These are phyloP conservation scores for Hycleus phaleratus DNA, from an alignment of 1,140 invertebrate species.

Conservation along the genomic window DNA sequence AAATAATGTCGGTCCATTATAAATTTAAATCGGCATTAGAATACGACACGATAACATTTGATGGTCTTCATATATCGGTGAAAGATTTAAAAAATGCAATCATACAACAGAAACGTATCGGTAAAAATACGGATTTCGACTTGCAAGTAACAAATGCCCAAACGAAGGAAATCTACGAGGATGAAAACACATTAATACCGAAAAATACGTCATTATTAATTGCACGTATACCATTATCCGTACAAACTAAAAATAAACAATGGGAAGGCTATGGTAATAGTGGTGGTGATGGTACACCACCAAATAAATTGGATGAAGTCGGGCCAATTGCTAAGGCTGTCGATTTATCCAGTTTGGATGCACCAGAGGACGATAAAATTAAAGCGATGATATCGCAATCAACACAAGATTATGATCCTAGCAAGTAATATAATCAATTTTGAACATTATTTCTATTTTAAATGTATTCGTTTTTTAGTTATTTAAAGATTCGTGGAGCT, in stretches of 20 bases:
- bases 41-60: constrained; percentile 93
- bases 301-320: constrained; percentile 48
- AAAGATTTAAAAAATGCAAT: constrained; percentile 91
- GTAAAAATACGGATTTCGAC: constrained; percentile 91
- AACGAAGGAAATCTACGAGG: constrained; percentile 92
- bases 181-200: constrained; percentile 84
- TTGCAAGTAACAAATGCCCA: constrained; percentile 95
- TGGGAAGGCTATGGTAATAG: constrained; percentile 47
- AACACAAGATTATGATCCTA: constrained; percentile 92
- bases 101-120: constrained; percentile 88
- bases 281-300: constrained; percentile 37
- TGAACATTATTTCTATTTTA: not conserved
- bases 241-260: constrained; percentile 64
- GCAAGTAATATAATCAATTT: constrained; percentile 64
- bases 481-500: constrained; percentile 76
- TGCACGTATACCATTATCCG: constrained; percentile 76
- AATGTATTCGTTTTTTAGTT: constrained; percentile 47
- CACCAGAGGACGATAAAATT: constrained; percentile 94
- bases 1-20: constrained; percentile 88
- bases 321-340: constrained; percentile 50
- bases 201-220: constrained; percentile 97
- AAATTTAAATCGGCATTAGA: constrained; percentile 95
- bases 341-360: constrained; percentile 83
- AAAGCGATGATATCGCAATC: constrained; percentile 95
- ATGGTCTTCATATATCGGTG: constrained; percentile 92